Base-by-base conservation (phyloP, 2,113 vertebrate species). In the Oreochromis aureus region DNA sequence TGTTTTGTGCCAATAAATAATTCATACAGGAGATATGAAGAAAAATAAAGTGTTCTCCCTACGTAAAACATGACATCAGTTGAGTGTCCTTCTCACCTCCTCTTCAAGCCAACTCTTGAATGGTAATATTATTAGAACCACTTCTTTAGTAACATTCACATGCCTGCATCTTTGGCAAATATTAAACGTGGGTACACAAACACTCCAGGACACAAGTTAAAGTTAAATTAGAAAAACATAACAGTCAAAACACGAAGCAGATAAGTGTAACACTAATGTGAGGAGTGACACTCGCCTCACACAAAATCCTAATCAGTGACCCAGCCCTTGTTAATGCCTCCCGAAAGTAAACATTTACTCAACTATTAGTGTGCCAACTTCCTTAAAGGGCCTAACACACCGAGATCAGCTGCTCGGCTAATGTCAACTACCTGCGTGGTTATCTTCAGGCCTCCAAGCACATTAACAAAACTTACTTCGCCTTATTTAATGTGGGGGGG, bases 401-500 rank as follows among this genome's bases (percentile, higher is more conserved):
- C 6, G n/a, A 79, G 13, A 15, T 30, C 30, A 86, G 81, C 84
- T 3, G 6, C 19, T 81, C 22, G 7, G 13, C 24, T 32, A 30
- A 61, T 13, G 13, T 19, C 32, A n/a, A 55, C 19, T 11, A 39
- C 24, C 56, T 82, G 5, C 10, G 2, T 48, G 16, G 44, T 30
- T 48, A 5, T 46, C 16, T 5, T 39, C 8, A 46, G n/a, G n/a
- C 0, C n/a, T 56, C 10, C 6, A 11, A 19, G 5, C 7, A 10
- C 22, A 16, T 24, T 5, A 39, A 48, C 9, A 46, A 6, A 36
- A 16, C 7, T 22, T 22, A 56, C 15, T 58, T n/a, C 8, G 34
- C 5, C 11, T 24, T 8, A 53, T 11, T 24, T 7, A 41, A 27
- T 1, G 3, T 10, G 51, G 2, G 6, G 3, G 4, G 0, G 2